These are phyloP conservation scores for Lasioglossum oenotherae DNA, from an alignment of 2,888 invertebrate genomes.

Conservation along the genomic window DNA sequence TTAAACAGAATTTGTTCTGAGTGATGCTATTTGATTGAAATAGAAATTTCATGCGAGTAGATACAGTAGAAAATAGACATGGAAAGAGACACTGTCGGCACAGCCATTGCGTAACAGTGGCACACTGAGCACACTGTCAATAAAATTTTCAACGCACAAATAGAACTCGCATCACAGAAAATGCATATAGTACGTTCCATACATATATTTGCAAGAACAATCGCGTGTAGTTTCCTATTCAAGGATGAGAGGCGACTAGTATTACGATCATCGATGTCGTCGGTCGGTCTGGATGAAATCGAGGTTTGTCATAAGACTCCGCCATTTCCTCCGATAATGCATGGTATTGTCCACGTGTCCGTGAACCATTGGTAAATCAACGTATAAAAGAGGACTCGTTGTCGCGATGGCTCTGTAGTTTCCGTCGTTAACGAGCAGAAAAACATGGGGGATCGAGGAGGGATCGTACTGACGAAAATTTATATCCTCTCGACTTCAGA, in stretches of 20 bases:
- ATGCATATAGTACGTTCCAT: background rate
- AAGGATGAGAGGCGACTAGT: background rate
- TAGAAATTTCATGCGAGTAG: background rate
- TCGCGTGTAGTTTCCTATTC: background rate
- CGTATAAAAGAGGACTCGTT: constrained; percentile 20
- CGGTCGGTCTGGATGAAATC: constrained; percentile 10
- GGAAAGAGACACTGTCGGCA: background rate
- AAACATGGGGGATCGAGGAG: background rate
- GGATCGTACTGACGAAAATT: background rate
- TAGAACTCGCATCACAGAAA: background rate
- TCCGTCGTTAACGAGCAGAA: background rate
- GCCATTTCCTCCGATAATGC: constrained; percentile 33
- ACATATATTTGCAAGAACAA: background rate
- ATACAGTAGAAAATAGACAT: background rate
- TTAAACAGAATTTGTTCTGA: background rate
- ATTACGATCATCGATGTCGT: background rate
- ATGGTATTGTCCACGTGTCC: constrained; percentile 3
- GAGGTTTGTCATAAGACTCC: constrained; percentile 3
- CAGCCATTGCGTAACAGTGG: background rate
- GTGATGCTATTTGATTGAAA: background rate
- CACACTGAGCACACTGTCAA: background rate
- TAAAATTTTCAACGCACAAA: background rate
- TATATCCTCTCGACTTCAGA: background rate
- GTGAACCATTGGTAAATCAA: constrained; percentile 14
- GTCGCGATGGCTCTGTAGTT: constrained; percentile 21